Base-by-base conservation (phyloP, 2,113 vertebrate species). In the Zapornia atra region DNA sequence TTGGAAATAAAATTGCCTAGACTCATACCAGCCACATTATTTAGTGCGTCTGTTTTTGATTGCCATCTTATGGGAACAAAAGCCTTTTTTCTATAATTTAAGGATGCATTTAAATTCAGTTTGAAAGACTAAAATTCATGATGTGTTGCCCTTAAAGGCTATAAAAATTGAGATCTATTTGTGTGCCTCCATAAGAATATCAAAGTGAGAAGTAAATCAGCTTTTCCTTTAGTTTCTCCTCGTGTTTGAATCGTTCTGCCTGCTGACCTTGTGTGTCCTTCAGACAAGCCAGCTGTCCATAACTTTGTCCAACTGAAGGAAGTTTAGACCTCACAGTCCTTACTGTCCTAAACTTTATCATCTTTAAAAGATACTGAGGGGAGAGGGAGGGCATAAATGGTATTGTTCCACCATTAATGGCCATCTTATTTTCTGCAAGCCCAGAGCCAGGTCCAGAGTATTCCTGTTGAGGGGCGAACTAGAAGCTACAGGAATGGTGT, bases 91-190 rank as follows among this genome's bases (percentile, higher is more conserved):
- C 85, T 92, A 42, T 93, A 95, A 92, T 90, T 94, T 94, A 81
- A 42, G 69, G 42, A 51, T 80, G 85, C 75, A 60, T 93, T 96
- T 96, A 89, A 91, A 96, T 94, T 92, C 91, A 60, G 77, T 94
- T 95, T 91, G 89, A 96, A 95, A 94, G 83, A 17, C 71, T 56
- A 28, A 71, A 64, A 82, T 91, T 92, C 61, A 60, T 64, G 56
- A 92, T 86, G 33, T 66, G 69, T 83, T 91, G 83, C 77, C 82
- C 86, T 92, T 81, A 82, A 69, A 88, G 84, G 73, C 88, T 63
- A 16, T 70, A 90, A 90, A 96, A 94, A 68, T 18, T 38, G 70
- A 94, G 88, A 64, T 90, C 76, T 86, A n/a, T 81, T 94, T 92
- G 69, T 87, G n/a, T 0, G 0, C 84, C 73, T 94, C 83, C 15